Evolutionary conservation across 2,888 invertebrate species (phyloP), one percentile per base, ranked within the genome.

Genomic region (Eupithecia tripunctaria): DNA sequence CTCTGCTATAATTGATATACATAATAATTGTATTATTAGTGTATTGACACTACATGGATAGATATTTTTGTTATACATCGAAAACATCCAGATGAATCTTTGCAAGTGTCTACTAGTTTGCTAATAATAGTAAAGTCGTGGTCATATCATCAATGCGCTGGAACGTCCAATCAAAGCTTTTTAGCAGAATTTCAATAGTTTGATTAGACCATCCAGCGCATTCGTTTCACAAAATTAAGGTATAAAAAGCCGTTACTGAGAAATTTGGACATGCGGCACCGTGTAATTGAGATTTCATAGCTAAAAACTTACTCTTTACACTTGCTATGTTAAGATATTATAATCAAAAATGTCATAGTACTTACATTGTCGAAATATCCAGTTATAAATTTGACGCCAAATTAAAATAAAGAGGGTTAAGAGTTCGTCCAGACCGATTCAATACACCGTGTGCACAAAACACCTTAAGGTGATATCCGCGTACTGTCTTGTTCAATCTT

Each of bases 401-500:
- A n/a, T 7, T 0, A 18, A n/a, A 2, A 51, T 2, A 21, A 1
- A 21, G n/a, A 10, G 10, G 21, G n/a, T 21, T 5, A n/a, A 7
- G 47, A 21, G 25, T 4, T 56, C 25, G 25, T 25, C 56, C 56
- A 12, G 56, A 25, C 14, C 56, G 12, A 51, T 2, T 60, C 60
- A 18, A 60, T 29, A 60, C 29, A 60, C 60, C 60, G 29, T 60
- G 60, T 60, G 29, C 56, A 5, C n/a, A 43, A 43, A 18, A 8
- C 56, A 63, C 21, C 36, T 41, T 15, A 8, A 36, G 1, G 1
- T 1, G 0, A 0, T 79, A 70, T 80, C 78, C 76, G 76, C 74
- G 78, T 82, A 78, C 80, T 74, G 75, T 72, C 71, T 70, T 64
- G 75, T 78, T 79, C 77, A 77, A 75, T 80, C 73, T 75, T 73